These are phyloP conservation scores for Galleria mellonella DNA, from an alignment of 1,140 invertebrate genomes.

Conservation along the genomic window DNA sequence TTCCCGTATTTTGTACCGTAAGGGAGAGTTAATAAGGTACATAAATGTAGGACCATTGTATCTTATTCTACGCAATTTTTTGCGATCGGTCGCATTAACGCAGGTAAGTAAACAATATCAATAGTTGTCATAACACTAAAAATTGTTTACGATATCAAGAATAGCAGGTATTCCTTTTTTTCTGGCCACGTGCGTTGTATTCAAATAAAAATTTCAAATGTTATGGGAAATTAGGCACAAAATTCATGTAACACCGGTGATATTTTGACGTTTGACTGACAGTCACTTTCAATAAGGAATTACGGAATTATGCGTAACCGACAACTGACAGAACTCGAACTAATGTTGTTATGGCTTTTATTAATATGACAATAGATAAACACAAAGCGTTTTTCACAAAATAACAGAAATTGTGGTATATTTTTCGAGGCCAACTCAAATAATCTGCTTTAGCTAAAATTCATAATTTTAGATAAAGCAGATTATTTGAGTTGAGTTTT, in stretches of 20 bases:
- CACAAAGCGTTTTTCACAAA: not conserved
- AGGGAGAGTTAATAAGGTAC: too few relatives aligned
- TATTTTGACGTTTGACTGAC: constrained; percentile 69
- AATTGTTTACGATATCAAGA: not conserved
- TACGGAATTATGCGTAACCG: constrained; percentile 49
- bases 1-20: too few relatives aligned
- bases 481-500: too few relatives aligned
- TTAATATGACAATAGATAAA: not conserved
- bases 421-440: too few relatives aligned
- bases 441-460: too few relatives aligned
- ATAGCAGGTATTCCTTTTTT: not conserved
- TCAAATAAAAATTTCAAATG: constrained; percentile 30
- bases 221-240: constrained; percentile 45
- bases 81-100: too few relatives aligned
- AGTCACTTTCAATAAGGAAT: constrained; percentile 60
- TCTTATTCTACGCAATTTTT: too few relatives aligned
- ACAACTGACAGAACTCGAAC: constrained; percentile 30
- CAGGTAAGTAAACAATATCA: too few relatives aligned
- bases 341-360: constrained; percentile 14
- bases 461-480: too few relatives aligned
- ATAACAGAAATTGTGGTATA: too few relatives aligned
- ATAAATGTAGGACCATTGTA: too few relatives aligned
- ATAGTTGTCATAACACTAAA: too few relatives aligned
- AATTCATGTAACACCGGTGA: constrained; percentile 29
- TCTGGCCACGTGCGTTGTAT: constrained; percentile 16